Percentiles rank a stretch among this genome's conserved stretches.
phyloP scores from a whole-genome alignment of 2,113 vertebrate species.

The Sterna hirundo region DNA sequence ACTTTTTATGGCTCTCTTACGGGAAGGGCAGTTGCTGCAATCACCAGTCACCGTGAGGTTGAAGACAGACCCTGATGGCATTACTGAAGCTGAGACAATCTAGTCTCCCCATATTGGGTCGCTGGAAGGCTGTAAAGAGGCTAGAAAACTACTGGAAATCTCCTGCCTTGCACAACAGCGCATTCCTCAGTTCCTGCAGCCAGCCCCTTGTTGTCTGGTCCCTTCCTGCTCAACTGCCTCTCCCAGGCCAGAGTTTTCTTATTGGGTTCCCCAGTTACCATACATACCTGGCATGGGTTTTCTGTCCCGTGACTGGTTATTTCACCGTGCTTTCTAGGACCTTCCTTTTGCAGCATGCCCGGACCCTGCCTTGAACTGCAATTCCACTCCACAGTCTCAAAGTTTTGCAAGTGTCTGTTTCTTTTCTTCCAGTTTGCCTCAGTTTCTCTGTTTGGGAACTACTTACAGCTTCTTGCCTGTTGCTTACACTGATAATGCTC shows the following conservation, averaged over 20 bases:
- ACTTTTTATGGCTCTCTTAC: background rate
- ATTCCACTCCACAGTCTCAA: background rate
- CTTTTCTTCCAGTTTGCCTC: background rate
- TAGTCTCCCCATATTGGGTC: background rate
- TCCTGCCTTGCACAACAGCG: background rate
- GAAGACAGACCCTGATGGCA: background rate
- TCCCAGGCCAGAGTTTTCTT: background rate
- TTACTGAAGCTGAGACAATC: background rate
- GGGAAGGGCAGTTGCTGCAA: background rate
- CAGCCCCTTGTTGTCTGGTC: background rate
- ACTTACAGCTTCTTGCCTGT: background rate
- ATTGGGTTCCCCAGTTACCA: background rate
- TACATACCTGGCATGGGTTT: background rate
- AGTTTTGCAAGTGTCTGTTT: background rate
- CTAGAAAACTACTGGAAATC: background rate
- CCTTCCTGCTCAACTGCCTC: background rate
- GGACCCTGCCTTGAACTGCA: background rate
- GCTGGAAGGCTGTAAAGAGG: background rate
- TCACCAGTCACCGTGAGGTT: background rate
- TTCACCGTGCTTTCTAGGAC: background rate
- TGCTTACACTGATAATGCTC: background rate
- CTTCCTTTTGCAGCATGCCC: background rate
- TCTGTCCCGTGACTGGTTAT: background rate
- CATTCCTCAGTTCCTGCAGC: background rate
- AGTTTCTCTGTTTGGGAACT: background rate